Conservation (phyloP, 2,797 vertebrate species). For the Pangasius macronema region DNA sequence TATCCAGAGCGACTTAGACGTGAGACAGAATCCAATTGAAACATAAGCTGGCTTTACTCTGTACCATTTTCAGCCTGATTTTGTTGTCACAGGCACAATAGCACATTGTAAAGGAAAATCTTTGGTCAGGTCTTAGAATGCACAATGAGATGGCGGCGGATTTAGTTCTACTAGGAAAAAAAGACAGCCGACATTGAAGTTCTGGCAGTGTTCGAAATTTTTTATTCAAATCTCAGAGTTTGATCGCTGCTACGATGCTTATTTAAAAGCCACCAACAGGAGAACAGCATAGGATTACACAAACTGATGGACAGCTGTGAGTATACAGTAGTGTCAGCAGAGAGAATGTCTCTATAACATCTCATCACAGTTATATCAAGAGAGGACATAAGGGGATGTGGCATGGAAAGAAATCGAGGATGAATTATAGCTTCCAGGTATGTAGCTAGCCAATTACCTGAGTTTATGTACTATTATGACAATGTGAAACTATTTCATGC, state of each 20-base stretch:
- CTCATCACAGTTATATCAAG: background rate
- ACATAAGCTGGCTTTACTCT: background rate
- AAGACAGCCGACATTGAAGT: background rate
- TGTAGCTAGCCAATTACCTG: too few species aligned
- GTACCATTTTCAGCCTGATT: background rate
- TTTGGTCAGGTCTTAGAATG: background rate
- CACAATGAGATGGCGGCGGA: too few species aligned
- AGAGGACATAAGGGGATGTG: background rate
- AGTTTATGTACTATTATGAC: too few species aligned
- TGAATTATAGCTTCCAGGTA: too few species aligned
- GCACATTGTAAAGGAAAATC: background rate
- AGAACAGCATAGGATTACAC: background rate
- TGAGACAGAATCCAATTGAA: background rate
- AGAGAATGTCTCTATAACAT: background rate
- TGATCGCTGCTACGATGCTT: background rate
- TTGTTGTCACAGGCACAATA: background rate
- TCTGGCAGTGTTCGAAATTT: background rate
- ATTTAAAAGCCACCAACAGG: background rate
- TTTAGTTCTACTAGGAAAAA: background rate
- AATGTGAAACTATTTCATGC: too few species aligned
- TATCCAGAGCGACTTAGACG: background rate
- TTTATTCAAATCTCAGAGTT: background rate
- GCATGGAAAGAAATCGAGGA: too few species aligned
- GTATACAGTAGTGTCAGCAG: background rate
- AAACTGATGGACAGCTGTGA: background rate